A percentile compares a stretch with the other conserved stretches of the same genome.
Evolutionary conservation across 2,113 vertebrate species (phyloP).

Genomic region (Hassar affinis): DNA sequence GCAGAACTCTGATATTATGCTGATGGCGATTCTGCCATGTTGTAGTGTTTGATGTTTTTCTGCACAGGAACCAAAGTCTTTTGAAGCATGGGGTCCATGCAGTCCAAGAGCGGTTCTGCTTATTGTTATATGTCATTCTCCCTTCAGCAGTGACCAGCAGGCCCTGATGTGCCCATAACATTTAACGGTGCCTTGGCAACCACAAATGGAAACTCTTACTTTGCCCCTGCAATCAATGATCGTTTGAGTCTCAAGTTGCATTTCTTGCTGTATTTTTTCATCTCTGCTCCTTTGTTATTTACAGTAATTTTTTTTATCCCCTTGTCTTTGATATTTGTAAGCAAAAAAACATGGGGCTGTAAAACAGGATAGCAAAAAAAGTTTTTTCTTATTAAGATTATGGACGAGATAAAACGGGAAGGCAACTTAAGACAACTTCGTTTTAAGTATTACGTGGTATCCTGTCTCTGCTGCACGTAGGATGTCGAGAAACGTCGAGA

Average conservation of each 20-base stretch:
- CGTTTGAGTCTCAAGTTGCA: slow-evolving; percentile 57
- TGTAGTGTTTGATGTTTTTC: slow-evolving; percentile 38
- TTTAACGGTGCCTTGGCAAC: slow-evolving; percentile 78
- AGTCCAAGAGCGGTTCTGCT: slow-evolving; percentile 72
- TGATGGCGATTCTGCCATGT: slow-evolving; percentile 15
- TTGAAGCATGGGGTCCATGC: slow-evolving; percentile 68
- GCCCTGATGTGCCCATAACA: slow-evolving; percentile 77
- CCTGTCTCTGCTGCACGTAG: slow-evolving; percentile 28
- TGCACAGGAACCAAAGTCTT: slow-evolving; percentile 62
- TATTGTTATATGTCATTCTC: slow-evolving; percentile 78
- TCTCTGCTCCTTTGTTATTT: slow-evolving; percentile 51
- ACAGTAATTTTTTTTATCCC: slow-evolving; percentile 58
- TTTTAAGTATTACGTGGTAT: slow-evolving; percentile 60
- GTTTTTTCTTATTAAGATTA: slow-evolving; percentile 69
- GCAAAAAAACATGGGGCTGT: slow-evolving; percentile 46
- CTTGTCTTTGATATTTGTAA: slow-evolving; percentile 62
- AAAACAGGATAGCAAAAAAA: slow-evolving; percentile 36
- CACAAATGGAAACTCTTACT: slow-evolving; percentile 76
- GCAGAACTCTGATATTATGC: slow-evolving; percentile 29
- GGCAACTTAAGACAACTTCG: slow-evolving; percentile 69
- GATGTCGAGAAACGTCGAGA: slow-evolving; percentile 48
- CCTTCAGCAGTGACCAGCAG: slow-evolving; percentile 74
- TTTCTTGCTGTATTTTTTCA: slow-evolving; percentile 42
- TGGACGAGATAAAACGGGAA: slow-evolving; percentile 60
- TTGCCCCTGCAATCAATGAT: slow-evolving; percentile 67